Base-by-base conservation (phyloP, 2,797 vertebrate genomes). In the Gouania willdenowi region DNA sequence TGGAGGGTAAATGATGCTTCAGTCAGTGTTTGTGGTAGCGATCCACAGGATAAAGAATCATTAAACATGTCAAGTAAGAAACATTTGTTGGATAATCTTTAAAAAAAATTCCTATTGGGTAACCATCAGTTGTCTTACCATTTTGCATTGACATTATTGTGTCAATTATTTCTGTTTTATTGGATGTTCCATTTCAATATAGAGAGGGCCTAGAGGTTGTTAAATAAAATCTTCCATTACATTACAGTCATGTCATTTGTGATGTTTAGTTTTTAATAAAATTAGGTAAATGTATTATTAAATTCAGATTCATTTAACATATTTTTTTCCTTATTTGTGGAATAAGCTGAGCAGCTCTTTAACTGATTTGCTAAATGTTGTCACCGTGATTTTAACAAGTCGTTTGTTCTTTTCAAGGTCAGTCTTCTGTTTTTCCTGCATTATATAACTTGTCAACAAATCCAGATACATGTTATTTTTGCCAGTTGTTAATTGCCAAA, bases 101-200 rank as follows among this genome's bases (percentile, higher is more conserved):
- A 18, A 19, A 1, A 35, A 6, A 35, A 41, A n/a, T n/a, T 1
- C 38, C 34, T 18, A 15, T 15, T 0, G 25, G 30, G 2, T 34
- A 41, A 5, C 25, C 30, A 7, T 41, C 14, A 2, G 37, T 10
- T 0, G 10, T 1, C 37, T 35, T 34, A 6, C 19, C 38, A 25
- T 1, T 35, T 1, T 51, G 38, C 20, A 20, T 30, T 29, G 39
- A 5, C 7, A 1, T 44, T 19, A 25, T 38, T 0, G 42, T 49
- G 13, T 2, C 26, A 19, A 31, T 15, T 15, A 44, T 37, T 51
- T 56, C 31, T 0, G 6, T 1, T 12, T 6, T 15, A 47, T 1
- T 15, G 47, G 38, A 1, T 39, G 47, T 4, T 64, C 41, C 19
- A 37, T 52, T 1, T 31, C 13, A 22, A 20, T 16, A 47, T 9